Base-by-base conservation (phyloP, 2,888 invertebrate genomes). In the Drymonia ruficornis region DNA sequence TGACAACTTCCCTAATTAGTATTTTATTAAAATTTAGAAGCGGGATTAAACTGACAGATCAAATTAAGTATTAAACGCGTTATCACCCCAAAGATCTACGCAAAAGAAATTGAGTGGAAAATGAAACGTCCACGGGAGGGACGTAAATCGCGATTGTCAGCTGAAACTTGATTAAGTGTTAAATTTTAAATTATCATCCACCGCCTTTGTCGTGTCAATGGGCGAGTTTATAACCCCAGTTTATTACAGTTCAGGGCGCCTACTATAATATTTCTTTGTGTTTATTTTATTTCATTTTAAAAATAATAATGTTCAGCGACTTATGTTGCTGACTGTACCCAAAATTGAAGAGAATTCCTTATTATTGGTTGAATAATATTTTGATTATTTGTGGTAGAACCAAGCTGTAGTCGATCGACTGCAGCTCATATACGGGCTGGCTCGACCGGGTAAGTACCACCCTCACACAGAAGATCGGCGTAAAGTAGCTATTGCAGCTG, bases 181-280 rank as follows among this genome's bases (percentile, higher is more conserved):
- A 87, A 89, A 89, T 89, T 88, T 87, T 88, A 87, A 89, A 86
- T 87, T 86, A 87, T 85, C 79, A 84, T 79, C 78, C 67, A 59
- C 59, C 58, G 65, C 70, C 67, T 75, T 73, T 71, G 74, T 70
- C 59, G 55, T 53, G 55, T 64, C 60, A 62, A 67, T 65, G 69
- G 61, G 61, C 56, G 62, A 61, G 71, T 70, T 73, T 67, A 61
- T 53, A 29, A 56, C 55, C 49, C 59, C 23, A 23, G 23, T 23
- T 23, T 7, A 23, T 4, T 23, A 23, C 23, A 49, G 36, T 61
- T 65, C 67, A 65, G 3, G n/a, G 46, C 4, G 16, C 7, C 44
- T 50, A 29, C 31, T 12, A 8, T 11, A 34, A 5, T 34, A 0
- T 34, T n/a, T n/a, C n/a, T n/a, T n/a, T n/a, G n/a, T n/a, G n/a